Base-by-base conservation (phyloP, 1,140 invertebrate genomes). In the Trichonephila inaurata region DNA sequence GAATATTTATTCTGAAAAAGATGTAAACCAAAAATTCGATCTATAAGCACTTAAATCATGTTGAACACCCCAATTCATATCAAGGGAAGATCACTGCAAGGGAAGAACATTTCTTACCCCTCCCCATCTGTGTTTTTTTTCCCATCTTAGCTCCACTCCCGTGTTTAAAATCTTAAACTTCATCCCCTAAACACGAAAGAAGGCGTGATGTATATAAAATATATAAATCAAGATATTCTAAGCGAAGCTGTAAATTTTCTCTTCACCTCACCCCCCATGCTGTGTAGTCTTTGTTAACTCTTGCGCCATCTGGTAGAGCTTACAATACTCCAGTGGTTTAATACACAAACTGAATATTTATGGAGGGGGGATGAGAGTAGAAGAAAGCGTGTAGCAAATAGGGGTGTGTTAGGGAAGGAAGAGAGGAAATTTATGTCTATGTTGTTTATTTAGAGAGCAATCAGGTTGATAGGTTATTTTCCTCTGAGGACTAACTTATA, bases 131-230 rank as follows among this genome's bases (percentile, higher is more conserved):
- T 77, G 21, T 40, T 40, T 40, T 19, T 18, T 12, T 1, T 18
- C 18, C 18, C 62, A 0, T 24, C 72, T 0, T 16, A 18, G 28
- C 28, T 77, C 72, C 10, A 14, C 24, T 77, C 72, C 10, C 24
- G 33, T 28, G 18, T 77, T 33, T 77, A 77, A 83, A 83, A 83
- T 83, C 82, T 60, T 24, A 83, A 83, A 60, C 82, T 83, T 51
- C 82, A 60, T 83, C 82, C 82, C 85, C 28, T 8, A 28, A 58
- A 87, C 61, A 87, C 61, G 85, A 61, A 62, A 87, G 16, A 60
- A 87, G 85, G 85, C 85, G 60, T 87, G 85, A 87, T 1, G 61
- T 40, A 64, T 87, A 87, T 87, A 87, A 77, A 77, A 77, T 77
- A 77, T 77, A 77, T 77, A 77, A 87, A 87, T 87, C 85, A 87